Percentiles rank a stretch among this genome's conserved stretches.
These are phyloP conservation scores for Corydoras sp. DNA, from an alignment of 2,113 vertebrate species.

Conservation along the genomic window DNA sequence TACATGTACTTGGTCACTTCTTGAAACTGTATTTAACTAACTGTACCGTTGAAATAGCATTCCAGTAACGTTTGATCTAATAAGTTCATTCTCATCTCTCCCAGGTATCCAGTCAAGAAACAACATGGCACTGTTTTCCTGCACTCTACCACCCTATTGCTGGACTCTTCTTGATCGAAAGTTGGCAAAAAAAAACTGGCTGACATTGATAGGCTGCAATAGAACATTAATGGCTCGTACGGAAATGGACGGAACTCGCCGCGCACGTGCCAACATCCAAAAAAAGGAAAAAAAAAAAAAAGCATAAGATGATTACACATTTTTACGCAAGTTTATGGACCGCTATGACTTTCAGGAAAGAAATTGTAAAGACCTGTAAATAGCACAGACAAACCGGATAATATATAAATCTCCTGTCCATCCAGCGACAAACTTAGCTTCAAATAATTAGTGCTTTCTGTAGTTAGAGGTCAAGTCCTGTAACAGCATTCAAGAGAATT, in stretches of 20 bases:
- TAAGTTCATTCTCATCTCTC: constrained; percentile 28
- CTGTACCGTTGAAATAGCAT: too few relatives aligned
- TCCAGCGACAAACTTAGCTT: constrained; percentile 84
- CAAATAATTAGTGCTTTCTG: constrained; percentile 85
- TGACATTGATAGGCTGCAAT: constrained; percentile 83
- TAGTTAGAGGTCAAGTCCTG: constrained; percentile 79
- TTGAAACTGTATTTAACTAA: too few relatives aligned
- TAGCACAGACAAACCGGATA: constrained; percentile 98
- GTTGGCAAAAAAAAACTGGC: constrained; percentile 80
- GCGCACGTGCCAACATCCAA: constrained; percentile 92
- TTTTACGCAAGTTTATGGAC: constrained; percentile 87
- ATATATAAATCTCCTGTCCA: constrained; percentile 92
- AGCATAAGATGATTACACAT: constrained; percentile 67
- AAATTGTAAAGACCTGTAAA: constrained; percentile 99
- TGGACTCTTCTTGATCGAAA: constrained; percentile 85
- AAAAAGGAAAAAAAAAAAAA: constrained; percentile 33
- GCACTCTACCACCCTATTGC: constrained; percentile 91
- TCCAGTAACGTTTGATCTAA: not conserved
- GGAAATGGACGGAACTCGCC: constrained; percentile 82
- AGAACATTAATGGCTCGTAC: constrained; percentile 82
- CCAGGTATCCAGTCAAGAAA: constrained; percentile 94
- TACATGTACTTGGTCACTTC: too few relatives aligned
- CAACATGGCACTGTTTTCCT: constrained; percentile 94
- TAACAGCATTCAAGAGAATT: constrained; percentile 74
- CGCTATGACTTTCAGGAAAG: constrained; percentile 99